Conservation (phyloP, 2,113 vertebrate genomes). For the Bagarius yarrelli region DNA sequence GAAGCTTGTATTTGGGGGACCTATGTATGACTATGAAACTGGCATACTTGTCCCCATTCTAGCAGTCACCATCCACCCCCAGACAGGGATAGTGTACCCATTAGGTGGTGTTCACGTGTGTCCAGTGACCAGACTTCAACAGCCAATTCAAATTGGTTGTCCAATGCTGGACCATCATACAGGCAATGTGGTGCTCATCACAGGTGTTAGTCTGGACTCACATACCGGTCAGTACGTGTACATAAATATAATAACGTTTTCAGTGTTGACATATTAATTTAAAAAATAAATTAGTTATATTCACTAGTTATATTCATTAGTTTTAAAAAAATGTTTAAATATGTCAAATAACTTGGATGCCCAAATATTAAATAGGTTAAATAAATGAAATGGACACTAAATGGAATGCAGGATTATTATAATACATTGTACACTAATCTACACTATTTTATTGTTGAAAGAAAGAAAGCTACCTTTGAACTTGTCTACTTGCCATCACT, state of each 20-base stretch:
- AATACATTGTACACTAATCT: too few species aligned
- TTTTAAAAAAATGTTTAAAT: too few species aligned
- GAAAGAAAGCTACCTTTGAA: too few species aligned
- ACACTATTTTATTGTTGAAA: too few species aligned
- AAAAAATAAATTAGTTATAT: too few species aligned
- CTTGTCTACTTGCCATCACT: too few species aligned
- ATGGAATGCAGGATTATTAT: too few species aligned
- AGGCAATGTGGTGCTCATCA: conserved; percentile 73
- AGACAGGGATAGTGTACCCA: conserved; percentile 75
- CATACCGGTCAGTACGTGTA: conserved; percentile 72
- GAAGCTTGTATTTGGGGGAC: conserved; percentile 69
- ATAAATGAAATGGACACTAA: too few species aligned
- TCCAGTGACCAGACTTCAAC: conserved; percentile 74
- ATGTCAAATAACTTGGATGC: too few species aligned
- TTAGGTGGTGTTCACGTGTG: conserved; percentile 78
- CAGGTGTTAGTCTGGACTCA: conserved; percentile 75
- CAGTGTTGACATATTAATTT: not conserved
- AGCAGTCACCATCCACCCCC: conserved; percentile 81
- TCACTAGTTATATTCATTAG: too few species aligned
- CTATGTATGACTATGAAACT: conserved; percentile 78
- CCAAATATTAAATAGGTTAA: too few species aligned
- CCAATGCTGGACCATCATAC: conserved; percentile 77
- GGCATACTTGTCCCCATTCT: conserved; percentile 82
- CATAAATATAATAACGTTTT: not conserved
- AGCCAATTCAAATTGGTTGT: conserved; percentile 79